Evolutionary conservation across 2,888 invertebrate genomes (phyloP), one percentile per base, ranked within the genome.

Genomic region (Cyclophora albipunctata): DNA sequence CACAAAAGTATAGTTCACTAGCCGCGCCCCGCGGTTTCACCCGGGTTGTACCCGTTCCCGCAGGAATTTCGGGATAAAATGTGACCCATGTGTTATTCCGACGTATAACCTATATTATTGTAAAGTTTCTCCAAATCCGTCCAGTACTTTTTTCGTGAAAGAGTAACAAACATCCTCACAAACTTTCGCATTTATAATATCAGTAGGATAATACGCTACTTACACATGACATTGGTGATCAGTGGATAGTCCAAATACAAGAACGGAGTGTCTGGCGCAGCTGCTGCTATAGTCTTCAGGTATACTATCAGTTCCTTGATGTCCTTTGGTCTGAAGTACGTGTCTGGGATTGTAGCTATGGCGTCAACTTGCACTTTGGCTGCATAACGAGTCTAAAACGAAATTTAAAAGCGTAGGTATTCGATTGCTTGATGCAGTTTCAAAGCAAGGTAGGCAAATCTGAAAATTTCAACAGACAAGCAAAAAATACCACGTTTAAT

Each of bases 191-290:
- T 20, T 20, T 20, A 20, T 20, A 20, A 20, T 20, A 20, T 1
- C 2, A 20, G 20, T 20, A 20, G 20, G 20, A 20, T 20, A 20
- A 20, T 20, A 20, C 20, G 20, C 2, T 7, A 42, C 3, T 42
- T 3, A 42, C 42, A 43, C 43, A 33, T 33, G 34, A 20, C 34
- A 6, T 34, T 34, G 33, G 33, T 43, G 6, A 43, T 34, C 3
- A 35, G 3, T 4, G 94, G 94, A 63, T 93, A 91, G 71, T 95
- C 94, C 67, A 95, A 95, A 69, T 94, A 94, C 40, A 94, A 80
- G 48, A 95, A 80, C 0, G 95, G 95, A 1, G 91, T 91, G 3
- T 90, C 90, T 0, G 93, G 92, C 2, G 94, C 94, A 5, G 91
- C 90, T 7, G 83, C 74, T 0, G 91, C 86, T 7, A 95, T 89